Evolutionary conservation across 2,113 vertebrate genomes (phyloP).

Genomic region (Cyprinodon tularosa): DNA sequence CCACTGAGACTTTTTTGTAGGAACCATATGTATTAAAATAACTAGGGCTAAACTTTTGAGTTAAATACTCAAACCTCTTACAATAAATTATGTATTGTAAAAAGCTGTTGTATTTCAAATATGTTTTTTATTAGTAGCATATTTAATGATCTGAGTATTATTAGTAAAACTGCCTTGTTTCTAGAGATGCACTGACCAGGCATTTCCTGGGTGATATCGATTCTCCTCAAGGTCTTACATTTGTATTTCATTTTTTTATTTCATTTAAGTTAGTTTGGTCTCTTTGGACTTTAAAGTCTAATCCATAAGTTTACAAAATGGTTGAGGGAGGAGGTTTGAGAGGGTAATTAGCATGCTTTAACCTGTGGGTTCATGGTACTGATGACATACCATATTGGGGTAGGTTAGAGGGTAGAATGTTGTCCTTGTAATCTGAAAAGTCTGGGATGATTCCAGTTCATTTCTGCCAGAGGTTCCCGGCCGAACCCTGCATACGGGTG

Average conservation of each 20-base stretch:
- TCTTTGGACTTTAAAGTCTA: no score
- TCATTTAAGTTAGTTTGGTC: neutral
- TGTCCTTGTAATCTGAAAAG: no score
- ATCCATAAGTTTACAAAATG: no score
- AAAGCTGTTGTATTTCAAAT: constrained; percentile 18
- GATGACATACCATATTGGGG: no score
- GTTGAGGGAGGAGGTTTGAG: no score
- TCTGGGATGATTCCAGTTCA: no score
- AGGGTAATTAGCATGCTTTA: no score
- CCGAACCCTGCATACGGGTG: no score
- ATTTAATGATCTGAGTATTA: constrained; percentile 13
- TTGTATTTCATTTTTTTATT: neutral
- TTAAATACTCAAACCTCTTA: constrained; percentile 50
- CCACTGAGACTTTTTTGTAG: constrained; percentile 59
- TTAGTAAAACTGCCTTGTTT: neutral
- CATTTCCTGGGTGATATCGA: neutral
- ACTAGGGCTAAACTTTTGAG: constrained; percentile 61
- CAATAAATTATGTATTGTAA: constrained; percentile 61
- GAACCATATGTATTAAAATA: constrained; percentile 52
- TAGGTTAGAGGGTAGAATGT: no score
- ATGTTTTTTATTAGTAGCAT: constrained; percentile 3
- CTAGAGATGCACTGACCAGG: neutral
- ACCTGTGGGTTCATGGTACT: no score
- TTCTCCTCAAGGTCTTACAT: neutral
- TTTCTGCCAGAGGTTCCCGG: no score